Evolutionary conservation across 2,797 vertebrate genomes (phyloP).

Genomic region (Clamator glandarius): DNA sequence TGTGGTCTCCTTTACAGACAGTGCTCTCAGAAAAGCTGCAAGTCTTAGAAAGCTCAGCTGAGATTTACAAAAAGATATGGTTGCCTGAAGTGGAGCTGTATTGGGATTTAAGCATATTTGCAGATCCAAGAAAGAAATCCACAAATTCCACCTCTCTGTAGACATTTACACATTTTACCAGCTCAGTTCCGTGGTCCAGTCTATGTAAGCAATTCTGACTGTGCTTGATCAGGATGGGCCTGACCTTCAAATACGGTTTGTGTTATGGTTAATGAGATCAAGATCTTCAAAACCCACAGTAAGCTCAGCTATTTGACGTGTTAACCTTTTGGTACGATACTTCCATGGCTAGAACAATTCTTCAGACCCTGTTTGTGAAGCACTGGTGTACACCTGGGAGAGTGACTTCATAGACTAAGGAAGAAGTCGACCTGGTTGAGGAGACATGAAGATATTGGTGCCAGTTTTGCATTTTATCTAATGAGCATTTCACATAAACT

Average conservation of each 20-base stretch:
- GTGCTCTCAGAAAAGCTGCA: not conserved
- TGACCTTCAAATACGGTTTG: not conserved
- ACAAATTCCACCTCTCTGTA: not conserved
- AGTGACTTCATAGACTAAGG: not conserved
- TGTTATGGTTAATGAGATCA: not conserved
- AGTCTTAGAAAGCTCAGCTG: not conserved
- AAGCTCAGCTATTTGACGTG: not conserved
- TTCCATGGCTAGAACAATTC: not conserved
- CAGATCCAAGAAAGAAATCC: not conserved
- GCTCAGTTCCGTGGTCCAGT: not conserved
- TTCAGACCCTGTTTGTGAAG: not conserved
- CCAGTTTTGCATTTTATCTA: not conserved
- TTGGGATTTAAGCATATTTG: not conserved
- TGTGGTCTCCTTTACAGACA: not conserved
- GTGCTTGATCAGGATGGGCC: not conserved
- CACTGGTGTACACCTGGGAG: not conserved
- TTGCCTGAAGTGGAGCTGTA: not conserved
- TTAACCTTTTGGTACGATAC: not conserved
- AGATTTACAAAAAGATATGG: not conserved
- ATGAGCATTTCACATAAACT: not conserved
- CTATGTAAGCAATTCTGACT: not conserved
- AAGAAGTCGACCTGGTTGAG: not conserved
- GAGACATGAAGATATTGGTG: not conserved
- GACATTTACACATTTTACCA: not conserved
- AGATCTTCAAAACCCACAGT: not conserved